Percentiles rank a stretch among this genome's conserved stretches.
Evolutionary conservation across 2,797 vertebrate genomes (phyloP).

Genomic region (Rhynchotus rufescens): DNA sequence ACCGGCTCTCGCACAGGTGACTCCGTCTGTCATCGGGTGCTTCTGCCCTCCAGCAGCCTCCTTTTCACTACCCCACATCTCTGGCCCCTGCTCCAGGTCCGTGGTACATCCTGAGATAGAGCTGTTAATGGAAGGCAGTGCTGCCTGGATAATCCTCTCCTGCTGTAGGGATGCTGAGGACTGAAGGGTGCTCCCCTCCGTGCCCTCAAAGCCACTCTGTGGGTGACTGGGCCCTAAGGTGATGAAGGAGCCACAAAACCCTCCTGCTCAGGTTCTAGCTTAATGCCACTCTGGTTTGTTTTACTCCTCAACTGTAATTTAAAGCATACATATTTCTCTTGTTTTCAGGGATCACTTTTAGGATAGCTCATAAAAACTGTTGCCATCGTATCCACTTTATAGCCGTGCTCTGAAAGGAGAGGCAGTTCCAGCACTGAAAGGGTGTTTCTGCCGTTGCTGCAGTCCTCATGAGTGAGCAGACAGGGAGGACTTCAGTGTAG

Average conservation of each 20-base stretch:
- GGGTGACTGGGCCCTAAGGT: neutral
- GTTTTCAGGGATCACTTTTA: neutral
- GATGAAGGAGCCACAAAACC: neutral
- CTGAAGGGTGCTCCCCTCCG: neutral
- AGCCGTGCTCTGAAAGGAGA: neutral
- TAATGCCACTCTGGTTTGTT: neutral
- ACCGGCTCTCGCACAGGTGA: neutral
- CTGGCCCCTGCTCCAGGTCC: neutral
- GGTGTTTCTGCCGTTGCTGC: neutral
- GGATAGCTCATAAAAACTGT: neutral
- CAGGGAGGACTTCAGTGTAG: neutral
- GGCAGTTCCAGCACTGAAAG: neutral
- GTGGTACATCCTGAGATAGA: rapidly evolving
- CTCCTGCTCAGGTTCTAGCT: neutral
- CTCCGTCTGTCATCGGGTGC: neutral
- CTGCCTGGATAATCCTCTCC: rapidly evolving
- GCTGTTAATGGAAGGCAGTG: neutral
- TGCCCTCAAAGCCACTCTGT: rapidly evolving
- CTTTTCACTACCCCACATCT: neutral
- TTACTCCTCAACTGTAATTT: neutral
- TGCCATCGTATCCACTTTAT: neutral
- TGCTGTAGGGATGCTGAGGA: neutral
- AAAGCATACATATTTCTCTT: neutral
- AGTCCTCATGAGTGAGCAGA: neutral
- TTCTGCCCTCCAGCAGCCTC: neutral